A percentile compares a stretch with the other conserved stretches of the same genome.
Conservation (phyloP, 2,797 vertebrate genomes). For the Emydoidea blandingii region DNA sequence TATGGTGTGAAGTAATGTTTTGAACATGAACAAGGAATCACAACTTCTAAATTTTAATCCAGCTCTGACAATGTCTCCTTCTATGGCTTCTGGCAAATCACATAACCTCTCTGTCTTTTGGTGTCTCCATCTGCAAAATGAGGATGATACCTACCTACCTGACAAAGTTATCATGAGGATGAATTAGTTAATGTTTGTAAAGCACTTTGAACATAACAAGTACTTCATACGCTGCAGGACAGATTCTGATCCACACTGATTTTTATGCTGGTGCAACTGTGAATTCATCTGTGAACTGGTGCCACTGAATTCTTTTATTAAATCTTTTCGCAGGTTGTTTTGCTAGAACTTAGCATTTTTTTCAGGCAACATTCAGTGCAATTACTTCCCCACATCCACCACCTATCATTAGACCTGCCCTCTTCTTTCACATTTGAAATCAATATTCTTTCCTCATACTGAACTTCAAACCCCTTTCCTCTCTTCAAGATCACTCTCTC, state of each 20-base stretch:
- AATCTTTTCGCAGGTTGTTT: not conserved
- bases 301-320: not conserved
- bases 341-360: not conserved
- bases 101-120: too few relatives aligned
- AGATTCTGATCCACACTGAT: not conserved
- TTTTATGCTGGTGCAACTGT: not conserved
- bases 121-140: not conserved
- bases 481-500: not conserved
- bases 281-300: not conserved
- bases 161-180: not conserved
- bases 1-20: not conserved
- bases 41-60: too few relatives aligned
- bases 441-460: not conserved
- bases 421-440: not conserved
- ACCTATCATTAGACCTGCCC: too few relatives aligned
- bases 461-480: not conserved
- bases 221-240: not conserved
- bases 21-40: not conserved
- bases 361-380: not conserved
- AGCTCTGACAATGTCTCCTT: too few relatives aligned
- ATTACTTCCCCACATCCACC: not conserved
- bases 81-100: too few relatives aligned
- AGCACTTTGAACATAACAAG: too few relatives aligned
- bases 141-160: not conserved
- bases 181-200: too few relatives aligned